Percentiles rank a stretch among this genome's conserved stretches.
Evolutionary conservation across 92 coral and sea anemone genomes (phyloP).

Genomic region (Meandrina meandrites): DNA sequence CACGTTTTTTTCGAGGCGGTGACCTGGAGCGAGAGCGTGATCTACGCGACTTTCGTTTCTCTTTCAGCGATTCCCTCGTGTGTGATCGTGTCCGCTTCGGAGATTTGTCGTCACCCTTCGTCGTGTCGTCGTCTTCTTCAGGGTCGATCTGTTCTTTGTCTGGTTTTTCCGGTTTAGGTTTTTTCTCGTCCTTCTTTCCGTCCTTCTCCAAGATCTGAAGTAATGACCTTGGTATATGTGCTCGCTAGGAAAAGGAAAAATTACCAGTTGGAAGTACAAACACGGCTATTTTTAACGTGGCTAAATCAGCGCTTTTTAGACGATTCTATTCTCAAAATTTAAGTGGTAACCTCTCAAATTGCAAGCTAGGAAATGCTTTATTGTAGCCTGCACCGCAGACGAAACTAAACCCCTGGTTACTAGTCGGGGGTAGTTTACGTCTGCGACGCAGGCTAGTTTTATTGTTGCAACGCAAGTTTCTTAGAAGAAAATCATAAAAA

Average conservation of each 20-base stretch:
- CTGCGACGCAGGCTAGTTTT: too few relatives aligned
- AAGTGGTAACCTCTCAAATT: too few relatives aligned
- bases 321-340: too few relatives aligned
- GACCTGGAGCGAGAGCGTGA: constrained; percentile 77
- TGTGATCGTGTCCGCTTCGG: constrained; percentile 68
- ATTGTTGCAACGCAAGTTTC: too few relatives aligned
- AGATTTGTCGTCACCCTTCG: constrained; percentile 57
- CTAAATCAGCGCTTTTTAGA: too few relatives aligned
- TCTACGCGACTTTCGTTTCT: constrained; percentile 71
- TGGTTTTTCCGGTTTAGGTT: constrained; percentile 69
- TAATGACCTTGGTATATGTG: constrained; percentile 93
- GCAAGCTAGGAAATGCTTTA: too few relatives aligned
- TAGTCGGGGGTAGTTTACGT: too few relatives aligned
- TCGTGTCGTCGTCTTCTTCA: constrained; percentile 67
- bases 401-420: too few relatives aligned
- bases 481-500: too few relatives aligned
- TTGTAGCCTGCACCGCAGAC: too few relatives aligned
- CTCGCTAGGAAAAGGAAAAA: constrained; percentile 64
- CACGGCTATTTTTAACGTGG: neutral
- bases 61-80: constrained; percentile 69
- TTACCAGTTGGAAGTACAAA: too few relatives aligned
- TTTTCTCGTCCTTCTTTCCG: constrained; percentile 73
- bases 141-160: constrained; percentile 86
- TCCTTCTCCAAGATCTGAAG: constrained; percentile 94
- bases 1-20: constrained; percentile 71